These are phyloP conservation scores for Colletes collaris DNA, from an alignment of 2,888 invertebrate species.

Conservation along the genomic window DNA sequence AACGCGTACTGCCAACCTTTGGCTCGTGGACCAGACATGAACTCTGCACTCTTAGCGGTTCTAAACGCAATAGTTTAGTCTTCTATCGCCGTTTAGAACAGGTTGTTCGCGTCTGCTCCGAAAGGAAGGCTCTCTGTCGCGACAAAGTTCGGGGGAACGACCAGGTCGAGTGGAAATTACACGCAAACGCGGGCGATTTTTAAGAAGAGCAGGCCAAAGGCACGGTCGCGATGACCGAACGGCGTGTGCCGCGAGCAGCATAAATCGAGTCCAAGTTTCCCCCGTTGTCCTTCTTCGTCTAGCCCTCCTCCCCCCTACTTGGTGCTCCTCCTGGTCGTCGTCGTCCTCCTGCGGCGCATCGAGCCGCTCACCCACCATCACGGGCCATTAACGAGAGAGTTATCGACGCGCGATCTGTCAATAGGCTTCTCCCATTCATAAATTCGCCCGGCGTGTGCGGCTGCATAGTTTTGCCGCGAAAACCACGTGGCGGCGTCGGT, in stretches of 20 bases:
- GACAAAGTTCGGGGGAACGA: not conserved
- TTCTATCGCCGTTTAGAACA: no score
- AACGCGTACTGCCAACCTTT: no score
- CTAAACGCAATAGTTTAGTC: no score
- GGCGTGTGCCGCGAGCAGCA: slow-evolving; percentile 48
- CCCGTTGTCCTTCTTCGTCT: slow-evolving; percentile 46
- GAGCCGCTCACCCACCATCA: slow-evolving; percentile 66
- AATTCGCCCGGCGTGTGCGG: slow-evolving; percentile 71
- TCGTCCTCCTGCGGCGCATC: slow-evolving; percentile 57
- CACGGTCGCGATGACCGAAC: slow-evolving; percentile 18
- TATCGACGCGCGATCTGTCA: slow-evolving; percentile 78
- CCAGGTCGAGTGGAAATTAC: no score
- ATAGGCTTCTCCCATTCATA: slow-evolving; percentile 78
- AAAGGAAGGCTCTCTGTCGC: no score
- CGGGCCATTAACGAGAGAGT: slow-evolving; percentile 75
- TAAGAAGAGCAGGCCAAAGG: slow-evolving; percentile 22
- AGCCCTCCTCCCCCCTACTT: slow-evolving; percentile 14
- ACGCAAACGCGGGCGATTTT: not conserved
- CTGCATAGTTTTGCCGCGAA: slow-evolving; percentile 74
- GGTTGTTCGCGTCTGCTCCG: no score
- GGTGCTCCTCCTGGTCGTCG: slow-evolving; percentile 36
- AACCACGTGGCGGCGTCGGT: slow-evolving; percentile 71
- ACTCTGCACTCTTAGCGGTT: no score
- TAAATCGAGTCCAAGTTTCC: slow-evolving; percentile 63
- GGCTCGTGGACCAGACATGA: no score